Evolutionary conservation across 2,113 vertebrate species (phyloP).

Genomic region (Lepidothrix coronata): DNA sequence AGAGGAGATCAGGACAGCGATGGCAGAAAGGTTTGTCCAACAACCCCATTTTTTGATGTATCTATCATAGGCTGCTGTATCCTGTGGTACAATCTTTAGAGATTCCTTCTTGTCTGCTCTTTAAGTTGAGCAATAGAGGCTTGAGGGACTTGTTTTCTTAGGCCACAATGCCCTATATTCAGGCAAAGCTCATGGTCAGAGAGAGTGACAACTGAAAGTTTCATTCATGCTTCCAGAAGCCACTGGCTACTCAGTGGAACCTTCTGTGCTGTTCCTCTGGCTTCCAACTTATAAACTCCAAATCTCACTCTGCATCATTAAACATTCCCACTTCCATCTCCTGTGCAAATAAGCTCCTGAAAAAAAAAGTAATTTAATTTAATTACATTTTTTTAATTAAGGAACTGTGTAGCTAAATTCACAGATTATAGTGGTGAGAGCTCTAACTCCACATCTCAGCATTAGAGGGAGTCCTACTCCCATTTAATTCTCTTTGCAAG

Average conservation of each 20-base stretch:
- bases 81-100: not conserved
- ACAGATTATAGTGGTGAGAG: not conserved
- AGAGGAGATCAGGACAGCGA: not conserved
- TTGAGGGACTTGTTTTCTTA: not conserved
- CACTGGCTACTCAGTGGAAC: not conserved
- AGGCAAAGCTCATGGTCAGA: not conserved
- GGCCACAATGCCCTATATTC: not conserved
- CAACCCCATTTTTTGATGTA: not conserved
- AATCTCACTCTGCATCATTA: not conserved
- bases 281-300: not conserved
- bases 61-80: not conserved
- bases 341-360: not conserved
- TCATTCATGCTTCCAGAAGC: not conserved
- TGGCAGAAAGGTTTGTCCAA: not conserved
- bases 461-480: constrained; percentile 7
- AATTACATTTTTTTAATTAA: not conserved
- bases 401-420: not conserved
- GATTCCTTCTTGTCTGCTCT: not conserved
- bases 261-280: not conserved
- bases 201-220: not conserved
- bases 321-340: not conserved
- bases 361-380: not conserved
- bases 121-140: not conserved
- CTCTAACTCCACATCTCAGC: not conserved
- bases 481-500: not conserved